Percentiles rank a stretch among this genome's conserved stretches.
Evolutionary conservation across 2,888 invertebrate genomes (phyloP).

Genomic region (Drosophila emarginata): DNA sequence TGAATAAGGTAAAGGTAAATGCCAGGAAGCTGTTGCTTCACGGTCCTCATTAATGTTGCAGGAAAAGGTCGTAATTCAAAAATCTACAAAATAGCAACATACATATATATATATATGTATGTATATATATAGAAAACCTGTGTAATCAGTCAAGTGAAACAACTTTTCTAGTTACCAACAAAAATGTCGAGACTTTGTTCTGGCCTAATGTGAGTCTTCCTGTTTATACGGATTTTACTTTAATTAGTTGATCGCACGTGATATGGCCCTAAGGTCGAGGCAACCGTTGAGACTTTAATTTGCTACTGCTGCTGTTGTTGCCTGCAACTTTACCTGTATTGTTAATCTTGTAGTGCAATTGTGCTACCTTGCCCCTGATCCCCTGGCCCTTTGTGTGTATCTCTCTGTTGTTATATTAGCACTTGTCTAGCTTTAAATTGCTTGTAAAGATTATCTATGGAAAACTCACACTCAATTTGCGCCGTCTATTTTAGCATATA

Average conservation of each 20-base stretch:
- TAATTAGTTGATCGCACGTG: constrained; percentile 76
- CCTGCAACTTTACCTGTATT: constrained; percentile 18
- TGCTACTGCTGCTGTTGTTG: constrained; percentile 36
- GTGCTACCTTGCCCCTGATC: neutral
- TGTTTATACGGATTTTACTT: constrained; percentile 71
- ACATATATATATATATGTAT: neutral
- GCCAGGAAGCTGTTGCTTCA: constrained; percentile 49
- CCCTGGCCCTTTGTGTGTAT: constrained; percentile 13
- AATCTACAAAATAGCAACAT: constrained; percentile 8
- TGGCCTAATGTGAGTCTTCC: constrained; percentile 70
- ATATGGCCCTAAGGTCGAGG: constrained; percentile 46
- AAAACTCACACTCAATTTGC: constrained; percentile 76
- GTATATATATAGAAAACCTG: constrained; percentile 10
- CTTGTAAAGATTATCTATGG: constrained; percentile 75
- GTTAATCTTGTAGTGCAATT: constrained; percentile 1
- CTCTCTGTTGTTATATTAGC: constrained; percentile 64
- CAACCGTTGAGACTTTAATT: constrained; percentile 44
- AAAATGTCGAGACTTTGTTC: constrained; percentile 16
- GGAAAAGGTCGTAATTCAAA: constrained; percentile 31
- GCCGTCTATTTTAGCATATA: constrained; percentile 73
- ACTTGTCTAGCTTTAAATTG: constrained; percentile 74
- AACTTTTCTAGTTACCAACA: constrained; percentile 46
- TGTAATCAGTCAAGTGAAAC: constrained; percentile 65
- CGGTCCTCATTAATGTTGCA: constrained; percentile 61
- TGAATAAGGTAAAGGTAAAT: constrained; percentile 57